Percentiles rank a stretch among this genome's conserved stretches.
Conservation (phyloP, 2,888 invertebrate species). For the Agapostemon virescens region DNA sequence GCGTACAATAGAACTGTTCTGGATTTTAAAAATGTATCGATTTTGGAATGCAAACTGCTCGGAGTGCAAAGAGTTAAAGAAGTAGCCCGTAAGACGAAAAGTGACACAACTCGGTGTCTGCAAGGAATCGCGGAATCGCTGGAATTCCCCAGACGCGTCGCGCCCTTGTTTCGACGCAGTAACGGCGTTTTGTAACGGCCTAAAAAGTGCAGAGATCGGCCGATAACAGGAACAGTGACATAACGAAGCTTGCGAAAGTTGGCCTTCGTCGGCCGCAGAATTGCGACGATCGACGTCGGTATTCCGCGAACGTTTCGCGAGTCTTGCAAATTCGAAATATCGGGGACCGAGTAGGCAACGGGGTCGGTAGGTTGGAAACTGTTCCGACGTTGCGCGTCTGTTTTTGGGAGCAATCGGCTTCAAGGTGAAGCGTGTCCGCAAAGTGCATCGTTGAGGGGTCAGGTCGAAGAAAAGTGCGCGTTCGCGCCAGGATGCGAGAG, state of each 20-base stretch:
- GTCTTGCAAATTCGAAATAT: constrained; percentile 49
- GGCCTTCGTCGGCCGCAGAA: constrained; percentile 42
- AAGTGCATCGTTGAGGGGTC: neutral
- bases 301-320: constrained; percentile 28
- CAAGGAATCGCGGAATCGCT: neutral
- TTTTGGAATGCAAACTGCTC: no score
- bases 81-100: no score
- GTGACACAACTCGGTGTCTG: neutral
- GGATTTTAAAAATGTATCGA: no score
- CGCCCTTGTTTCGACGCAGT: neutral
- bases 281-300: constrained; percentile 24
- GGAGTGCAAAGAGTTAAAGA: no score
- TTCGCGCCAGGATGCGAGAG: constrained; percentile 19
- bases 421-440: neutral
- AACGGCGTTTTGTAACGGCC: constrained; percentile 41
- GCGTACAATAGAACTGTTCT: no score
- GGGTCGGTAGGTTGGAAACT: neutral
- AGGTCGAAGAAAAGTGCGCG: neutral
- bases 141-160: neutral
- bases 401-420: neutral
- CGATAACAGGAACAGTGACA: constrained; percentile 26
- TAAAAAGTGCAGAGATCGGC: constrained; percentile 44
- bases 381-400: no score
- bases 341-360: neutral
- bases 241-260: constrained; percentile 58